Evolutionary conservation across 2,797 vertebrate species (phyloP).

Genomic region (Poliocrania exsul): DNA sequence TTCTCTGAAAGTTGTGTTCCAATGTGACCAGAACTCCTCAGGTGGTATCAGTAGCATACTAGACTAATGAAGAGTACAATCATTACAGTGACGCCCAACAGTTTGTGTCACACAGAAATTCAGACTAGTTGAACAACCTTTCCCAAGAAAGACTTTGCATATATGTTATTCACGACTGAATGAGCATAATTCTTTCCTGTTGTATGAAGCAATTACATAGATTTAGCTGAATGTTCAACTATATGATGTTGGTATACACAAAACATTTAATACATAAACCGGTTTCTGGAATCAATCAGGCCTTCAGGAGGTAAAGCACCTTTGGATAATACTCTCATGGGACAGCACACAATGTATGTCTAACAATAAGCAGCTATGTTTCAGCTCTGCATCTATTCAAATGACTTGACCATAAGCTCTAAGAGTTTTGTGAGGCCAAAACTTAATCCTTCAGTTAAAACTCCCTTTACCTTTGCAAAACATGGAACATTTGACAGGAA

Average conservation of each 20-base stretch:
- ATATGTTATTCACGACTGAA: background rate
- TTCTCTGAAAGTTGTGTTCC: background rate
- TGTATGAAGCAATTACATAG: background rate
- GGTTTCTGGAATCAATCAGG: background rate
- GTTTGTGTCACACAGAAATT: background rate
- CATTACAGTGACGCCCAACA: background rate
- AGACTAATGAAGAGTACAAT: background rate
- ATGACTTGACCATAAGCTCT: background rate
- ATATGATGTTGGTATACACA: background rate
- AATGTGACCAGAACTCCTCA: accelerated
- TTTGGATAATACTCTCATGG: background rate
- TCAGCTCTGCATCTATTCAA: background rate
- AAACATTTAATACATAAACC: background rate
- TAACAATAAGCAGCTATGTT: background rate
- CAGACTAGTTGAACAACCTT: background rate
- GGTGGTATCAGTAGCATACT: background rate
- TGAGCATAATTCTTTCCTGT: background rate
- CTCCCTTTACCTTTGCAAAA: background rate
- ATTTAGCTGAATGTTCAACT: background rate
- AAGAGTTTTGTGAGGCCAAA: background rate
- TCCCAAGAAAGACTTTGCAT: background rate
- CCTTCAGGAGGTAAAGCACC: background rate
- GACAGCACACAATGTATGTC: background rate
- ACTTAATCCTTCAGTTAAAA: background rate
- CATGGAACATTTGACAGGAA: background rate